Evolutionary conservation across 1,140 invertebrate species (phyloP).

Genomic region (Eubasilissa regina): DNA sequence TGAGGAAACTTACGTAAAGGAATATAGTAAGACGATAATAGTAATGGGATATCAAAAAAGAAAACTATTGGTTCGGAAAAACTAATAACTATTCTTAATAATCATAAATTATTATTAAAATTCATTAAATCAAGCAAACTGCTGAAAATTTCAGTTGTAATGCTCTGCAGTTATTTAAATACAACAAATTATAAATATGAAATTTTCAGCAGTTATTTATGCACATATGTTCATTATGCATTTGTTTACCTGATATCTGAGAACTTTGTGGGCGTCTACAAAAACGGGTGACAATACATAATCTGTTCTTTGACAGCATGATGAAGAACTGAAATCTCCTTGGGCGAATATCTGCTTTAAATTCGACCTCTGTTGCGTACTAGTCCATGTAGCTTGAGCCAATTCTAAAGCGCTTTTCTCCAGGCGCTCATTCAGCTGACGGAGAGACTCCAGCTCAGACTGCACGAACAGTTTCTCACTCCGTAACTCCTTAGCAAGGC

Average conservation of each 20-base stretch:
- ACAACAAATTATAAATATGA: not conserved
- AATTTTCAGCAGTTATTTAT: too few relatives aligned
- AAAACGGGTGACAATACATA: conserved; percentile 86
- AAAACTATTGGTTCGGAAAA: too few relatives aligned
- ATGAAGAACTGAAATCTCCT: conserved; percentile 81
- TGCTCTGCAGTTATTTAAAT: too few relatives aligned
- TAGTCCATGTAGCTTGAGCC: conserved; percentile 88
- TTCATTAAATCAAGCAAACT: too few relatives aligned
- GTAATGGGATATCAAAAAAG: too few relatives aligned
- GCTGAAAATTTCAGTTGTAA: too few relatives aligned
- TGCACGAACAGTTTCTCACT: conserved; percentile 71
- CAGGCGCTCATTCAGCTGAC: conserved; percentile 69
- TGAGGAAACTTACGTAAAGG: too few relatives aligned
- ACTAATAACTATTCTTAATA: too few relatives aligned
- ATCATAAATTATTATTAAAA: too few relatives aligned
- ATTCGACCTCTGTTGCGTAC: conserved; percentile 89
- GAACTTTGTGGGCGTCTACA: conserved; percentile 89
- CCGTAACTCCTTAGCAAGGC: conserved; percentile 68
- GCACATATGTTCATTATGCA: too few relatives aligned
- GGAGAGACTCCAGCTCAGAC: conserved; percentile 68
- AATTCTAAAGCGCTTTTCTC: conserved; percentile 68
- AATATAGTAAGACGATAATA: too few relatives aligned
- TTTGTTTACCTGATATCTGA: conserved; percentile 81
- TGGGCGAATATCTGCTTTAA: conserved; percentile 86
- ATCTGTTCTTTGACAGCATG: conserved; percentile 85